Conservation (phyloP, 2,113 vertebrate genomes). For the Tringa solitaria region DNA sequence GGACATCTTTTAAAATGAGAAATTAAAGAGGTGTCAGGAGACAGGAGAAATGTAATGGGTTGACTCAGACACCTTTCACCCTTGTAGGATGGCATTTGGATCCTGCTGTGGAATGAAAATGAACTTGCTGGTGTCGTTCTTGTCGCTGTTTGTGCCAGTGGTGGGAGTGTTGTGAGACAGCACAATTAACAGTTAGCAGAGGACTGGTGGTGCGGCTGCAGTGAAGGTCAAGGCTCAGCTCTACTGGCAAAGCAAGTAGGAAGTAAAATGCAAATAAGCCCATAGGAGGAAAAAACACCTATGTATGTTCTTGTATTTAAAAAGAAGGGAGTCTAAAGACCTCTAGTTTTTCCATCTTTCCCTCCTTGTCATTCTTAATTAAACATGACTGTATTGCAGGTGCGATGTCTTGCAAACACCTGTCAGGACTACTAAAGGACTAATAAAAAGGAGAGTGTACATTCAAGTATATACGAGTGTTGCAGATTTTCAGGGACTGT, state of each 20-base stretch:
- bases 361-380: slow-evolving; percentile 21
- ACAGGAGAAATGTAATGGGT: background rate
- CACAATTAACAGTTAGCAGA: background rate
- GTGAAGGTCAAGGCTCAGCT: background rate
- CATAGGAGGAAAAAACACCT: background rate
- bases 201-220: background rate
- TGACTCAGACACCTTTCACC: slow-evolving; percentile 22
- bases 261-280: background rate
- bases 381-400: background rate
- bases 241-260: background rate
- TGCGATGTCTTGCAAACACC: background rate
- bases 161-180: background rate
- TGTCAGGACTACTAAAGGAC: background rate
- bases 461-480: background rate
- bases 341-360: slow-evolving; percentile 20
- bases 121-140: background rate
- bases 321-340: background rate
- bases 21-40: slow-evolving; percentile 36
- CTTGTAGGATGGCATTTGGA: slow-evolving; percentile 13
- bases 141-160: background rate
- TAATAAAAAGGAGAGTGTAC: background rate
- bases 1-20: slow-evolving; percentile 36
- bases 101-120: slow-evolving; percentile 21
- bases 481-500: background rate
- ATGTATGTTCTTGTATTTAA: background rate